A percentile compares a stretch with the other conserved stretches of the same genome.
phyloP scores from a whole-genome alignment of 1,140 invertebrate genomes.

The Plectrocnemia conspersa region DNA sequence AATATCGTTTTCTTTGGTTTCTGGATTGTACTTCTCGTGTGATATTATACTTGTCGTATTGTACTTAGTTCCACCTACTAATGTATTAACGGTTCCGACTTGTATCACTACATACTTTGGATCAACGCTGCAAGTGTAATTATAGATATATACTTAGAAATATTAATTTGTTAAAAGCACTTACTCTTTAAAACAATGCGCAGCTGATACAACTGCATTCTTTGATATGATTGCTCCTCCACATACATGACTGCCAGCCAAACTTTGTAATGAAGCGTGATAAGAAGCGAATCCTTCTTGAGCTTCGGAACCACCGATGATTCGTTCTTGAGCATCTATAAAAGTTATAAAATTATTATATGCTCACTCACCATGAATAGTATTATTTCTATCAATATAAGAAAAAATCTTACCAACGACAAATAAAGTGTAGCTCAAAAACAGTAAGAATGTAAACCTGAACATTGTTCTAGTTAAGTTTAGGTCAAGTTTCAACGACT shows the following conservation, averaged over 20 bases:
- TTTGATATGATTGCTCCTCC: slow-evolving; percentile 27
- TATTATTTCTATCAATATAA: too few species aligned
- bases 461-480: too few species aligned
- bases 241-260: slow-evolving; percentile 20
- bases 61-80: slow-evolving; percentile 10
- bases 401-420: too few species aligned
- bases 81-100: slow-evolving; percentile 21
- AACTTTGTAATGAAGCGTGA: slow-evolving; percentile 25
- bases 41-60: slow-evolving; percentile 23
- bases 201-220: slow-evolving; percentile 24
- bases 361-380: too few species aligned
- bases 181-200: slow-evolving; percentile 31
- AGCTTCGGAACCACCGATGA: slow-evolving; percentile 26
- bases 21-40: slow-evolving; percentile 18
- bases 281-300: slow-evolving; percentile 16
- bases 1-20: slow-evolving; percentile 30
- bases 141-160: neutral
- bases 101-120: slow-evolving; percentile 20
- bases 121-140: slow-evolving; percentile 20
- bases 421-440: too few species aligned
- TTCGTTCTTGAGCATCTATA: slow-evolving; percentile 1
- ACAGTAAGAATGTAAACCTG: too few species aligned
- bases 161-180: neutral
- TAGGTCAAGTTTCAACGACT: too few species aligned
- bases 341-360: too few species aligned